phyloP scores from a whole-genome alignment of 1,140 invertebrate species.

The Nephila pilipes region DNA sequence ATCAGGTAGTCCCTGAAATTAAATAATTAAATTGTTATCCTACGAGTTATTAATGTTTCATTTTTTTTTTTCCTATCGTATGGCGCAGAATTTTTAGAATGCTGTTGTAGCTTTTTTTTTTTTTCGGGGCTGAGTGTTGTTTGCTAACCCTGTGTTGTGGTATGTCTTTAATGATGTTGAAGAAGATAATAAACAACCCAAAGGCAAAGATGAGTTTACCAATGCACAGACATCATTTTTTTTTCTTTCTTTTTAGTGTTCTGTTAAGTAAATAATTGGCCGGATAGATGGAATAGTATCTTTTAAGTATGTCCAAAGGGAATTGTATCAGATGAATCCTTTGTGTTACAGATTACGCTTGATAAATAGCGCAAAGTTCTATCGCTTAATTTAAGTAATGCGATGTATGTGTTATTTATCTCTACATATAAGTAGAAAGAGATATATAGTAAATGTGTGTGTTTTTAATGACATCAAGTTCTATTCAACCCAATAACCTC shows the following conservation, averaged over 20 bases:
- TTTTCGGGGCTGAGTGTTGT: neutral
- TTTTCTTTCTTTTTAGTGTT: neutral
- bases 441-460: neutral
- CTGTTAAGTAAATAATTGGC: conserved; percentile 16
- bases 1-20: neutral
- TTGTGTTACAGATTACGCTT: neutral
- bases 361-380: neutral
- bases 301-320: neutral
- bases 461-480: neutral
- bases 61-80: neutral
- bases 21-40: conserved; percentile 36
- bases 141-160: neutral
- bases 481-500: neutral
- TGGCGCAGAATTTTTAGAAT: neutral
- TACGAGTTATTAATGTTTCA: conserved; percentile 9
- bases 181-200: conserved; percentile 21
- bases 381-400: conserved; percentile 15
- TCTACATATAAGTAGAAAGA: neutral
- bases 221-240: neutral
- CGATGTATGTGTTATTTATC: neutral
- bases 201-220: neutral
- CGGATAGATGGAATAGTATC: neutral
- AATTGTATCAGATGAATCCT: neutral
- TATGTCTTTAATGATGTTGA: neutral
- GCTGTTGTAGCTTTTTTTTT: neutral